Percentiles rank a stretch among this genome's conserved stretches.
Evolutionary conservation across 2,113 vertebrate species (phyloP).

Genomic region (Panthera leo): DNA sequence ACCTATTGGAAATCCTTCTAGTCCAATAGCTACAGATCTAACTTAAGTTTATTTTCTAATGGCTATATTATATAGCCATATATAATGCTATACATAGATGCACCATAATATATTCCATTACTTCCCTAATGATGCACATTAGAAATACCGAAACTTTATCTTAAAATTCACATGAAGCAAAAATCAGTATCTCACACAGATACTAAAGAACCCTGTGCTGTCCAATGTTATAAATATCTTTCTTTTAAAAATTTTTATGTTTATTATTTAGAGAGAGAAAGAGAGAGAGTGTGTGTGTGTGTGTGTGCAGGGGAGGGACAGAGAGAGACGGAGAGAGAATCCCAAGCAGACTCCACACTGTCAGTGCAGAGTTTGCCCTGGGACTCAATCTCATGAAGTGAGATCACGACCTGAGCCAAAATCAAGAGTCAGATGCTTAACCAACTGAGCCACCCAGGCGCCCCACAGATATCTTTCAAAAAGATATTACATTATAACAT

Average conservation of each 20-base stretch:
- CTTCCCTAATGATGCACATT: not conserved
- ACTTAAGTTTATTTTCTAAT: slow-evolving; percentile 29
- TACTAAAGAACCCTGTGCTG: not conserved
- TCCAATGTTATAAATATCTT: not conserved
- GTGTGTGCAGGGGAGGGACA: too few species aligned
- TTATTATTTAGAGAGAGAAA: too few species aligned
- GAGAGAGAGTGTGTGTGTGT: too few species aligned
- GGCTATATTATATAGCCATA: not conserved
- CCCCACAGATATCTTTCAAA: not conserved
- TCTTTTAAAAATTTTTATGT: too few species aligned
- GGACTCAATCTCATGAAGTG: too few species aligned
- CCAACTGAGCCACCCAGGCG: too few species aligned
- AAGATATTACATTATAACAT: not conserved
- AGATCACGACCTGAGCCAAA: too few species aligned
- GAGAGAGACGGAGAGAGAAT: too few species aligned
- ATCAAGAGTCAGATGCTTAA: too few species aligned
- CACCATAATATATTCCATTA: not conserved
- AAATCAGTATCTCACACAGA: not conserved
- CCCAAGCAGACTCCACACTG: too few species aligned
- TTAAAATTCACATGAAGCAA: not conserved
- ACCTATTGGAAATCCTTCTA: not conserved
- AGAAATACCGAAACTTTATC: not conserved
- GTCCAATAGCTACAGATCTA: not conserved
- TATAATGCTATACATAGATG: not conserved
- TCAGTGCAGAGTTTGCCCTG: too few species aligned